phyloP scores from a whole-genome alignment of 1,140 invertebrate genomes.

The Lysiphlebus fabarum region DNA sequence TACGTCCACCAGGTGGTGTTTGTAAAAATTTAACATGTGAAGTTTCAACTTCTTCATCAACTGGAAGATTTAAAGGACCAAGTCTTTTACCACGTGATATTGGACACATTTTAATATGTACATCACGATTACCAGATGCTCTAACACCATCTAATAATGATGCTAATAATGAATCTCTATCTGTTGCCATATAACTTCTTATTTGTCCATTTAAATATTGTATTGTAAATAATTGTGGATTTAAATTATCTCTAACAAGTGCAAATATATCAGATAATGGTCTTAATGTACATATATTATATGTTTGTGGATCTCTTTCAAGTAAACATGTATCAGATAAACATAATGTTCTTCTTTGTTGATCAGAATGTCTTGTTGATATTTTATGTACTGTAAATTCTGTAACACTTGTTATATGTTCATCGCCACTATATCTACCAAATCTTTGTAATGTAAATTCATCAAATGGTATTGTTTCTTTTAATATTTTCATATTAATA shows the following conservation, averaged over 20 bases:
- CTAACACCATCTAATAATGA: constrained; percentile 93
- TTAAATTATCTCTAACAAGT: constrained; percentile 81
- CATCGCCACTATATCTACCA: constrained; percentile 82
- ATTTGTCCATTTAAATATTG: constrained; percentile 92
- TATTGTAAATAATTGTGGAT: constrained; percentile 91
- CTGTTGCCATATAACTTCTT: constrained; percentile 81
- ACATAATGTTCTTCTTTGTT: constrained; percentile 84
- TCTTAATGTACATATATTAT: constrained; percentile 84
- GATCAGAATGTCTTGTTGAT: constrained; percentile 71
- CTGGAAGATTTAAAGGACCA: constrained; percentile 80
- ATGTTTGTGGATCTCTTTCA: constrained; percentile 94
- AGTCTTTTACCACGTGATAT: constrained; percentile 83
- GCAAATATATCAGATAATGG: constrained; percentile 89
- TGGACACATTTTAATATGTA: constrained; percentile 87
- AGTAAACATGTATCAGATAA: constrained; percentile 92
- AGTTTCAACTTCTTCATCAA: constrained; percentile 95
- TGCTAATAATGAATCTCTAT: constrained; percentile 90
- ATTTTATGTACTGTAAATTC: constrained; percentile 92
- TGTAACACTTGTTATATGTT: constrained; percentile 84
- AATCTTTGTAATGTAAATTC: constrained; percentile 83
- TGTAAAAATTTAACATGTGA: constrained; percentile 81
- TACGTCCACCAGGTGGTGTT: constrained; percentile 63
- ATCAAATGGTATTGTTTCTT: constrained; percentile 78
- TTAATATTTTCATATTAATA: constrained; percentile 78
- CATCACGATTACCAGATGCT: constrained; percentile 93